Conservation (phyloP, 2,113 vertebrate genomes). For the Pachypanchax playfairii region DNA sequence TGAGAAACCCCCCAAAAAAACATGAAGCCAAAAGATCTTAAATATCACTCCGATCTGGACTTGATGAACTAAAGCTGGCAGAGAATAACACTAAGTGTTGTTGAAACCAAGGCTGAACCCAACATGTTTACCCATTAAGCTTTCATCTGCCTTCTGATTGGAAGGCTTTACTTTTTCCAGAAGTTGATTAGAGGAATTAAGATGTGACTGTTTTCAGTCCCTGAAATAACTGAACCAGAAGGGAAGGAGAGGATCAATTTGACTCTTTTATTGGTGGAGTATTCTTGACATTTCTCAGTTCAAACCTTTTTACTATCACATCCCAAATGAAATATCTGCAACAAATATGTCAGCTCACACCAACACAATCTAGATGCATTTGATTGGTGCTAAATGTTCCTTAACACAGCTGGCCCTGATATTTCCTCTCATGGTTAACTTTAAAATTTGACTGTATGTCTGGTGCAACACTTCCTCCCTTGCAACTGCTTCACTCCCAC, state of each 20-base stretch:
- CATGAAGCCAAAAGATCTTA: slow-evolving; percentile 16
- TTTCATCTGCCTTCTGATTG: slow-evolving; percentile 4
- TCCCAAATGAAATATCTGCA: background rate
- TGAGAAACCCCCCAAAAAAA: slow-evolving; percentile 16
- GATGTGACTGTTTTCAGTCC: slow-evolving; percentile 5
- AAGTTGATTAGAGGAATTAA: slow-evolving; percentile 13
- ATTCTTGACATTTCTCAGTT: too few species aligned
- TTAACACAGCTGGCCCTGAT: background rate
- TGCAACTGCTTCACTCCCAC: slow-evolving; percentile 2
- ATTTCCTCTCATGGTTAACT: slow-evolving; percentile 1
- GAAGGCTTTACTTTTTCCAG: slow-evolving; percentile 11
- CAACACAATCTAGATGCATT: background rate
- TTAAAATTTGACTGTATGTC: background rate
- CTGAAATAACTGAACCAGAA: slow-evolving; percentile 13
- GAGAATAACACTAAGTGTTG: slow-evolving; percentile 14
- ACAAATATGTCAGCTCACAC: background rate
- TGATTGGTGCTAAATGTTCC: background rate
- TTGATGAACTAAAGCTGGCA: slow-evolving; percentile 27
- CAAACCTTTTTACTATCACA: too few species aligned
- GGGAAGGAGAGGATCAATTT: background rate
- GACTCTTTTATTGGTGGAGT: background rate
- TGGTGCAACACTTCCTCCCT: background rate
- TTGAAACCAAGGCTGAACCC: slow-evolving; percentile 17
- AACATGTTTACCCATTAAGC: slow-evolving; percentile 18
- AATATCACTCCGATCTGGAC: background rate